Evolutionary conservation across 2,797 vertebrate species (phyloP), one percentile per base, ranked within the genome.

Genomic region (Coregonus suidteri): DNA sequence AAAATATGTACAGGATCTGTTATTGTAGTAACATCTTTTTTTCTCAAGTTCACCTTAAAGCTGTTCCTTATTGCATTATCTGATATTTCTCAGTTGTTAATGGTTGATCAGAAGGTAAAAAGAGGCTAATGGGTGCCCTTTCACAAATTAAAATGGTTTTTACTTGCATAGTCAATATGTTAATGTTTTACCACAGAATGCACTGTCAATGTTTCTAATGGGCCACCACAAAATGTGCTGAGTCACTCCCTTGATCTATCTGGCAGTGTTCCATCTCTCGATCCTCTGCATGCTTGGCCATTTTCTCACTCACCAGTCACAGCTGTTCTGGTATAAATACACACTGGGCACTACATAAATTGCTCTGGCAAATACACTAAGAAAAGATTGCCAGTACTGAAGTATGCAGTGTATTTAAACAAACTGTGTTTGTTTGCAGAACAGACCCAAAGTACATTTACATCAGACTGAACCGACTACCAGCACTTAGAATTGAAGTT

Each of bases 231-330:
- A 78, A 88, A 90, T 18, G 0, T 90, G 92, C 92, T 89, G 91
- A 93, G 91, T 94, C 93, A 93, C 83, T 88, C 81, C 56, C 74
- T 16, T 62, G 34, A 25, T 77, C 81, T 76, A 70, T 73, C n/a
- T 82, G 82, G 82, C 84, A 72, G 34, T 0, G 1, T n/a, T 77
- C 82, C 79, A 69, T 70, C 73, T 77, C 71, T 30, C 9, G 16
- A 18, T 52, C 31, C 4, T 75, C 34, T 71, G 5, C 4, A 35
- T 74, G 6, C 11, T n/a, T 30, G 65, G 41, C 53, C 53, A 47
- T 47, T 75, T 20, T 75, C 20, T 64, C 37, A 37, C 6, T 66
- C 41, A 7, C 11, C 18, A 25, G 13, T 52, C 73, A 53, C 31
- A 25, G 62, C 66, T 68, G 31, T 31, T 68, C 30, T 65, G 20